A percentile compares a stretch with the other conserved stretches of the same genome.
phyloP scores from a whole-genome alignment of 2,113 vertebrate genomes.

The Notothenia rossii region DNA sequence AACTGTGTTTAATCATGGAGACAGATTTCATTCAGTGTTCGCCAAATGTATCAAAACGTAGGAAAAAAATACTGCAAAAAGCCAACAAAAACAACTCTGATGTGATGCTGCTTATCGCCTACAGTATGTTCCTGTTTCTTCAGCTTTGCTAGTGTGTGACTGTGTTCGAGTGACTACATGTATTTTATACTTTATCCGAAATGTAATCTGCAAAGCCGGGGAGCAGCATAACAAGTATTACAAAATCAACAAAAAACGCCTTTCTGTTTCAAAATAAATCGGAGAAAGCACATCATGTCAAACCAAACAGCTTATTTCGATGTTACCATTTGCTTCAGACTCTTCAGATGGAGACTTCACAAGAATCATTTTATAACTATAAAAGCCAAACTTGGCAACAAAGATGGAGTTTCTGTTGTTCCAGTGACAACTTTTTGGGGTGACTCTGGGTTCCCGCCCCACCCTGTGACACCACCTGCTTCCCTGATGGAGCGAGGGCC shows the following conservation, averaged over 20 bases:
- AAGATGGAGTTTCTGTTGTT: background rate
- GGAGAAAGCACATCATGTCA: background rate
- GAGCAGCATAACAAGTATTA: constrained; percentile 4
- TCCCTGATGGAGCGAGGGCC: constrained; percentile 38
- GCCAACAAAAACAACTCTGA: constrained; percentile 38
- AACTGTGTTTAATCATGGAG: constrained; percentile 45
- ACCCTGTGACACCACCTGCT: constrained; percentile 18
- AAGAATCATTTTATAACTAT: background rate
- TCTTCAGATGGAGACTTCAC: background rate
- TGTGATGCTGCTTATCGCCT: constrained; percentile 49
- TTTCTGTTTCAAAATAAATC: constrained; percentile 25
- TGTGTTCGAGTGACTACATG: constrained; percentile 62
- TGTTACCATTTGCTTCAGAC: constrained; percentile 12
- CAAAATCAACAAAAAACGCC: constrained; percentile 6
- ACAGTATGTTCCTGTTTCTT: constrained; percentile 42
- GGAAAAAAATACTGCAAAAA: constrained; percentile 25
- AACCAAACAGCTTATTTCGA: constrained; percentile 28
- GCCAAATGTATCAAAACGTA: constrained; percentile 14
- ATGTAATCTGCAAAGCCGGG: constrained; percentile 22
- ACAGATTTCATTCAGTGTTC: constrained; percentile 32
- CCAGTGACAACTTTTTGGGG: background rate
- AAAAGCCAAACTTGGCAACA: background rate
- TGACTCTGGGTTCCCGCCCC: constrained; percentile 1
- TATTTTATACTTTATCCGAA: constrained; percentile 48
- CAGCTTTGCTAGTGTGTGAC: constrained; percentile 69